A percentile compares a stretch with the other conserved stretches of the same genome.
These are phyloP conservation scores for Ephydatia muelleri DNA, from an alignment of 37 sponge, comb jelly and placozoan species.

Conservation along the genomic window DNA sequence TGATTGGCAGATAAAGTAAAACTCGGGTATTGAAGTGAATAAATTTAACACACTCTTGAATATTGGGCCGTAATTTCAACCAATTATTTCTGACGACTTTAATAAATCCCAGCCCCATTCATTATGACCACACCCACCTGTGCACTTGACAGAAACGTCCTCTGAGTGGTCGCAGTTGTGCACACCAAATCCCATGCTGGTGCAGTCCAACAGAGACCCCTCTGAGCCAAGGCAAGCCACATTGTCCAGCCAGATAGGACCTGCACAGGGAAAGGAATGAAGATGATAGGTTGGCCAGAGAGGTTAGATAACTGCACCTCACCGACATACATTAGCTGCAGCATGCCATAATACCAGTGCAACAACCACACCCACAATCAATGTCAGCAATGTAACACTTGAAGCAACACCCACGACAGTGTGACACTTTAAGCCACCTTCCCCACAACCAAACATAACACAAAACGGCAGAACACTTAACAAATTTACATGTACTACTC, in stretches of 20 bases:
- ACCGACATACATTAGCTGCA: not conserved
- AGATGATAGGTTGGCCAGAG: not conserved
- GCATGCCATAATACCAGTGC: too few species aligned
- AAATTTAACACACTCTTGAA: too few species aligned
- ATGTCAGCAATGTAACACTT: too few species aligned
- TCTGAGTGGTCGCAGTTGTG: conserved; percentile 61
- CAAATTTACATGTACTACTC: too few species aligned
- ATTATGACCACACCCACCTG: conserved; percentile 4
- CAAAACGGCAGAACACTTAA: too few species aligned
- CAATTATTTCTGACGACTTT: not conserved
- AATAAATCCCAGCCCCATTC: not conserved
- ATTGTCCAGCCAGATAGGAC: conserved; percentile 55
- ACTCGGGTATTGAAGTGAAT: too few species aligned
- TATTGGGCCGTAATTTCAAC: not conserved
- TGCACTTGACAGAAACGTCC: conserved; percentile 63
- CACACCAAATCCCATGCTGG: conserved; percentile 18
- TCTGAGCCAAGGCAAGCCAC: conserved; percentile 59
- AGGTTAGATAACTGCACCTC: not conserved
- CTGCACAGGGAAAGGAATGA: not conserved
- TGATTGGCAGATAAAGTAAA: too few species aligned
- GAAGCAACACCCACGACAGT: too few species aligned
- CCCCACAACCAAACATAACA: too few species aligned
- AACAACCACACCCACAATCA: too few species aligned
- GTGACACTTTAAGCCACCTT: too few species aligned
- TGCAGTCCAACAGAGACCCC: conserved; percentile 29